These are phyloP conservation scores for Halocaridina rubra DNA, from an alignment of 2,888 invertebrate genomes.

Conservation along the genomic window DNA sequence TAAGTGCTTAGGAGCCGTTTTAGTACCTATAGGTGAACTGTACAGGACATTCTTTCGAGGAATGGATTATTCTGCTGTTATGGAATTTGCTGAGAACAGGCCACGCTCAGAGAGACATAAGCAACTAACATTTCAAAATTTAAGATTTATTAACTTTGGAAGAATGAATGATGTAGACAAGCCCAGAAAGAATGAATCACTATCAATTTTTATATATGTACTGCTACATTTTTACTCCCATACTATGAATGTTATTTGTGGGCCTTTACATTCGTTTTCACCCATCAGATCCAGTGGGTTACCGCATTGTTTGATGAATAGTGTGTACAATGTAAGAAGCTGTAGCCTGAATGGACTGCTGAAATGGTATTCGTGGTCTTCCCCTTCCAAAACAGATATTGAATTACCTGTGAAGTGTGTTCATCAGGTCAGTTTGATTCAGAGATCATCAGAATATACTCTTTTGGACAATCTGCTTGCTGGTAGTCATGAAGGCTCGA, in stretches of 20 bases:
- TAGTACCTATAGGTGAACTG: slow-evolving; percentile 24
- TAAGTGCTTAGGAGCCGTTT: not conserved
- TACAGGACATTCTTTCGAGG: slow-evolving; percentile 43
- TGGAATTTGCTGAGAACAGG: not conserved
- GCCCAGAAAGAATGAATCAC: not conserved
- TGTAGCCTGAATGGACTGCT: slow-evolving; percentile 12
- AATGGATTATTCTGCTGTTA: slow-evolving; percentile 6
- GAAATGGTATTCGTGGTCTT: not conserved
- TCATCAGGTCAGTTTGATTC: not conserved
- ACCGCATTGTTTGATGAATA: not conserved
- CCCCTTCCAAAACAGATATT: not conserved
- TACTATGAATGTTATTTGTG: slow-evolving; percentile 17
- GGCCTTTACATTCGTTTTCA: not conserved
- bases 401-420: not conserved
- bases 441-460: not conserved
- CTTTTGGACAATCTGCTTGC: not conserved
- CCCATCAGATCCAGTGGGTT: not conserved
- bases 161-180: not conserved
- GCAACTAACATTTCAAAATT: slow-evolving; percentile 20
- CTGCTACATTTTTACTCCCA: slow-evolving; percentile 31
- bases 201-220: slow-evolving; percentile 33
- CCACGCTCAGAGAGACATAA: not conserved
- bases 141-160: slow-evolving; percentile 28
- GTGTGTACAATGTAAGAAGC: slow-evolving; percentile 4
- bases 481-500: not conserved